Evolutionary conservation across 2,888 invertebrate species (phyloP).

Genomic region (Seira musarum): DNA sequence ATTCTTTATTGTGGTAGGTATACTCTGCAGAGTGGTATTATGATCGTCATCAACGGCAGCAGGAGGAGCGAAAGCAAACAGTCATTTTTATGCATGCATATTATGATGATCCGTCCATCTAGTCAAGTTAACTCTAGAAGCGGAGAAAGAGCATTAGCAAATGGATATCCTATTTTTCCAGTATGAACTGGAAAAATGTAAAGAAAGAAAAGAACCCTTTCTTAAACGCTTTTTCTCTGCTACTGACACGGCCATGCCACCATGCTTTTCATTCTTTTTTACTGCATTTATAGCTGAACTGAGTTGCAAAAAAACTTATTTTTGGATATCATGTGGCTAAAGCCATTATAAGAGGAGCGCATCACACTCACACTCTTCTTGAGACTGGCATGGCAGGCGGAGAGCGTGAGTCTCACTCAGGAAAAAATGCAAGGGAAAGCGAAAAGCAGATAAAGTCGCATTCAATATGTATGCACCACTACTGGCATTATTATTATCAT

Average conservation of each 20-base stretch:
- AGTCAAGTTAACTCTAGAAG: not conserved
- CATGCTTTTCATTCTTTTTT: not conserved
- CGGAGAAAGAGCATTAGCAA: conserved; percentile 3
- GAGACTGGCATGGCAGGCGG: not conserved
- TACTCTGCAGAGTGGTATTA: conserved; percentile 43
- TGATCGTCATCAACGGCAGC: conserved; percentile 41
- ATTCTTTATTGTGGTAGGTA: conserved; percentile 31
- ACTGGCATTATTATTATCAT: conserved; percentile 17
- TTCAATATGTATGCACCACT: conserved; percentile 36
- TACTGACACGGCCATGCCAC: not conserved
- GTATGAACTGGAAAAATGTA: conserved; percentile 14
- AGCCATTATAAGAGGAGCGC: not conserved
- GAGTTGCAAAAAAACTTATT: not conserved
- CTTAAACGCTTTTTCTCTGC: not conserved
- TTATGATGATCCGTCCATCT: conserved; percentile 15
- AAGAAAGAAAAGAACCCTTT: not conserved
- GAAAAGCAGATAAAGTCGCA: conserved; percentile 8
- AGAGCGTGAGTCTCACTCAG: not conserved
- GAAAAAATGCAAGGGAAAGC: conserved; percentile 22
- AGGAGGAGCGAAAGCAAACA: conserved; percentile 22
- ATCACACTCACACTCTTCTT: not conserved
- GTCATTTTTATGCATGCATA: conserved; percentile 51
- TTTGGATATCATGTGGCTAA: conserved; percentile 5
- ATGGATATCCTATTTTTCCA: conserved; percentile 20
- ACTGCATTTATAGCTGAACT: not conserved